Evolutionary conservation across 1,140 invertebrate genomes (phyloP).

Genomic region (Idris sp.): DNA sequence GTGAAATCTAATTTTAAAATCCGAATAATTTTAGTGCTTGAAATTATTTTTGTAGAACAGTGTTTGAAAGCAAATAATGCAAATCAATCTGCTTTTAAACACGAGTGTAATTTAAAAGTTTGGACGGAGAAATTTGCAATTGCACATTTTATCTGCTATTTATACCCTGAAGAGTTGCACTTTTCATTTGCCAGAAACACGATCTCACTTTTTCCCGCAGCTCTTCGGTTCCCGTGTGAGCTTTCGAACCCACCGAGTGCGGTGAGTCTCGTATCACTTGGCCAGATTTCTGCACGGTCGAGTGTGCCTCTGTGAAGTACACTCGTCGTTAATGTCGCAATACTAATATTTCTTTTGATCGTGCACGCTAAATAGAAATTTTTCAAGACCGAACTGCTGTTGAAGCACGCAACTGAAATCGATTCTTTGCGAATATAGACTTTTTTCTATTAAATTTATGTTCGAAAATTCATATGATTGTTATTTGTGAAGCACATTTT

Average conservation of each 20-base stretch:
- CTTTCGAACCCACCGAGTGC: constrained; percentile 37
- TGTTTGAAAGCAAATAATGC: too few relatives aligned
- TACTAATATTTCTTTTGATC: constrained; percentile 48
- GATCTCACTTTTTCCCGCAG: constrained; percentile 19
- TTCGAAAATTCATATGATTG: neutral
- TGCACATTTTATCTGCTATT: constrained; percentile 26
- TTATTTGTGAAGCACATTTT: neutral
- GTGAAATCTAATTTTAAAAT: too few relatives aligned
- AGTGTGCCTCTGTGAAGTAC: constrained; percentile 30
- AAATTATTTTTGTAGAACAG: too few relatives aligned
- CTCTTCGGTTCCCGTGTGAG: constrained; percentile 20
- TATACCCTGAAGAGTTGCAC: constrained; percentile 32
- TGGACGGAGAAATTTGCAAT: too few relatives aligned
- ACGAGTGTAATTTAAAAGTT: too few relatives aligned
- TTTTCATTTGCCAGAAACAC: constrained; percentile 30
- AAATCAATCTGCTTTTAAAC: too few relatives aligned
- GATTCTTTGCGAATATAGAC: constrained; percentile 1
- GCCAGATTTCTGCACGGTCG: constrained; percentile 22
- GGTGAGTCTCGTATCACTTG: constrained; percentile 31
- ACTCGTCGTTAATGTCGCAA: constrained; percentile 46
- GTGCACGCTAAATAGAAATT: constrained; percentile 38
- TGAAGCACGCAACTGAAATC: constrained; percentile 16
- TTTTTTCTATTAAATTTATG: constrained; percentile 1
- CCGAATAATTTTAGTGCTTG: too few relatives aligned
- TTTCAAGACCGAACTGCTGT: constrained; percentile 13